Evolutionary conservation across 2,888 invertebrate genomes (phyloP).

Genomic region (Thera britannica): DNA sequence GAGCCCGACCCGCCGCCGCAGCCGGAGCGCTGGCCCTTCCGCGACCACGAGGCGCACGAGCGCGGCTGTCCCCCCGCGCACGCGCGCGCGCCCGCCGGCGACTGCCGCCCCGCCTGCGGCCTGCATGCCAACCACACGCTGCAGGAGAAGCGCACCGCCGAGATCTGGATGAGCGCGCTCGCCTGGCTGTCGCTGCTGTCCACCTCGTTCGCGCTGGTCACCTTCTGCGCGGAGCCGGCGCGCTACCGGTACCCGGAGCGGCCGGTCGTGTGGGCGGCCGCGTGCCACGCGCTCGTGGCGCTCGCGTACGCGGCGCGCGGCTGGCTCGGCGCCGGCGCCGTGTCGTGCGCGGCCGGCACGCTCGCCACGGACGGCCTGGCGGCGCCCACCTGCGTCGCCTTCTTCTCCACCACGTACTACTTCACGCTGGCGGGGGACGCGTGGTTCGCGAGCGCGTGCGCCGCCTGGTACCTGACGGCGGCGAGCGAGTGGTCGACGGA

Average conservation of each 20-base stretch:
- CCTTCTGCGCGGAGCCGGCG: constrained; percentile 95
- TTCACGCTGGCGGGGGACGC: constrained; percentile 91
- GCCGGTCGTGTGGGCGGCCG: constrained; percentile 94
- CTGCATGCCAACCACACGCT: constrained; percentile 87
- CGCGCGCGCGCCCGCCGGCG: constrained; percentile 82
- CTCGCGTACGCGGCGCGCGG: constrained; percentile 90
- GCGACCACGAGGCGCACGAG: constrained; percentile 65
- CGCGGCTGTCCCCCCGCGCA: constrained; percentile 87
- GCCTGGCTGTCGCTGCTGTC: constrained; percentile 92
- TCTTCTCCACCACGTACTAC: constrained; percentile 91
- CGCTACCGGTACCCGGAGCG: constrained; percentile 97
- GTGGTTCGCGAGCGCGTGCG: constrained; percentile 95
- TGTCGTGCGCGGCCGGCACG: constrained; percentile 67
- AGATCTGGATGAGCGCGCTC: constrained; percentile 91
- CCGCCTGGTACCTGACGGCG: constrained; percentile 95
- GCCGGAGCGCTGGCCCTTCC: constrained; percentile 73
- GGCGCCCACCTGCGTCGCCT: constrained; percentile 87
- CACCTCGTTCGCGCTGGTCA: constrained; percentile 92
- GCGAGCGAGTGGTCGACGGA: constrained; percentile 97
- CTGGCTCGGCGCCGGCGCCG: constrained; percentile 78
- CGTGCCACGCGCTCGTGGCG: constrained; percentile 93
- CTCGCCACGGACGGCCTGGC: constrained; percentile 79
- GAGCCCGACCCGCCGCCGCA: constrained; percentile 73
- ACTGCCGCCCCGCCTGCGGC: constrained; percentile 88
- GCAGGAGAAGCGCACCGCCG: constrained; percentile 88